Percentiles rank a stretch among this genome's conserved stretches.
Conservation (phyloP, 2,888 invertebrate species). For the Nebria brevicollis region DNA sequence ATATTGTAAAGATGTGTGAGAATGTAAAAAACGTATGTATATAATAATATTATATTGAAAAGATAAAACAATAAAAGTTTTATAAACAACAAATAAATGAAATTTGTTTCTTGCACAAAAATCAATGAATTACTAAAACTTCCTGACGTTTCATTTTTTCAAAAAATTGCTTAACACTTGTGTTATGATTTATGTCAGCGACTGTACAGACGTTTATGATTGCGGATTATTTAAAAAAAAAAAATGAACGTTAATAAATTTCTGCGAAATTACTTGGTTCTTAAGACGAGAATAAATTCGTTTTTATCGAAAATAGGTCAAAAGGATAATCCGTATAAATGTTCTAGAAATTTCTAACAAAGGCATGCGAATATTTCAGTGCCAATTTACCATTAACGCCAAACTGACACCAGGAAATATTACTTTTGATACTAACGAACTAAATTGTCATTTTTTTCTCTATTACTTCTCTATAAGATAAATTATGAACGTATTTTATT, state of each 20-base stretch:
- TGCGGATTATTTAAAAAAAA: too few relatives aligned
- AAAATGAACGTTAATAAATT: background rate
- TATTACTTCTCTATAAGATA: background rate
- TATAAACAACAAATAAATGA: too few relatives aligned
- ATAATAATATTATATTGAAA: too few relatives aligned
- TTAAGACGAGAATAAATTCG: background rate
- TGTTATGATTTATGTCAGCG: background rate
- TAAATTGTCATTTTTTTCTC: background rate
- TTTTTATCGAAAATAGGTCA: background rate
- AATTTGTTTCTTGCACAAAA: too few relatives aligned
- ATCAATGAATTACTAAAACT: too few relatives aligned
- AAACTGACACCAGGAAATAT: background rate
- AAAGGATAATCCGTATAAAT: background rate
- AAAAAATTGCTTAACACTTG: background rate
- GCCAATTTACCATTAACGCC: background rate
- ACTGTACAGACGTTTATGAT: background rate
- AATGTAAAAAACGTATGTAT: too few relatives aligned
- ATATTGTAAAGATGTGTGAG: too few relatives aligned
- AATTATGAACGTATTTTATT: too few relatives aligned
- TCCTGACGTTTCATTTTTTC: too few relatives aligned
- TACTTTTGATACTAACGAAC: background rate
- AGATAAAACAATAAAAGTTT: too few relatives aligned
- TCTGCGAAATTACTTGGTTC: background rate
- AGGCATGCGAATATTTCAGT: background rate
- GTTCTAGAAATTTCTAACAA: background rate